Base-by-base conservation (phyloP, 2,113 vertebrate species). In the Erythrocercus mccallii region DNA sequence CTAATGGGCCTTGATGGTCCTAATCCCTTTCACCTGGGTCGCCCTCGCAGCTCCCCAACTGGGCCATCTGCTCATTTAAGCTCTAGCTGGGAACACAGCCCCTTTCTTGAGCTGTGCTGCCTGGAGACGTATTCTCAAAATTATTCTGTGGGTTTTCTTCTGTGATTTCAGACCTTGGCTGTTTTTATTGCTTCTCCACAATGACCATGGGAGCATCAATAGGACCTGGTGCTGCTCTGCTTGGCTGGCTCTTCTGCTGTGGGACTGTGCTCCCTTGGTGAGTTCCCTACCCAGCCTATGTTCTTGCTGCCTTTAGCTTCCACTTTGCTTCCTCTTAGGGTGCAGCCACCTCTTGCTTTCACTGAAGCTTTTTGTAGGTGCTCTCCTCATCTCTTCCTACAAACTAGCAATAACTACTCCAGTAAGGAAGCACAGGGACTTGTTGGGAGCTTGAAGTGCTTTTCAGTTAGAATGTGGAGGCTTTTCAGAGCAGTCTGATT, bases 131-230 rank as follows among this genome's bases (percentile, higher is more conserved):
- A 7, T 9, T 74, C 8, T 35, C 35, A 22, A 16, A 35, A 8
- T 58, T 64, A 13, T 33, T 85, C 4, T 73, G 30, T 70, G 45
- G 10, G 1, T 53, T 79, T 88, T 11, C 11, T 65, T 44, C 11
- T 0, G 28, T 60, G 21, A 28, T 3, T 28, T 83, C 7, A 25
- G 28, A 11, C 2, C 20, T 44, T 33, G 4, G 3, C 3, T 77
- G 15, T 11, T 61, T 69, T 68, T 40, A 14, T 22, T 54, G 5
- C 25, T 65, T 84, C 28, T 8, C 7, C 6, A 2, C 7, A 5
- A 7, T 18, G 40, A 42, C 3, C 7, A 4, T 1, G 4, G 37
- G 48, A 31, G 3, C 5, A 7, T 22, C 2, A 2, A 2, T 1
- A 25, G 25, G 17, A 31, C 15, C n/a, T 40, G 20, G 10, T 4